These are phyloP conservation scores for Lepus americanus DNA, from an alignment of 2,113 vertebrate species.

Conservation along the genomic window DNA sequence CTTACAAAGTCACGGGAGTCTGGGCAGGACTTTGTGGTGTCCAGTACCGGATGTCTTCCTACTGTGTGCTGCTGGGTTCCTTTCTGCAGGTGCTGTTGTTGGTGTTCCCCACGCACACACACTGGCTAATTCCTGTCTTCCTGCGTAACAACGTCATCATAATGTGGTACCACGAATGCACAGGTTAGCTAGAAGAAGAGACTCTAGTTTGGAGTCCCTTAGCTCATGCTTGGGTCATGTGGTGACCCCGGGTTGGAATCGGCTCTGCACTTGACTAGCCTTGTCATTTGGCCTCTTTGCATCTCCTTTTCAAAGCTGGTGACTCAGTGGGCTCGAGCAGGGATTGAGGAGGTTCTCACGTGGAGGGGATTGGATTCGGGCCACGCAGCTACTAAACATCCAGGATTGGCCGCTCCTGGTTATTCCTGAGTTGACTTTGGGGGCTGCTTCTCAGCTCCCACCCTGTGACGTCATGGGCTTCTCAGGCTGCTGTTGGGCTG, in stretches of 20 bases:
- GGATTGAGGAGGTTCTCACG: conserved; percentile 13
- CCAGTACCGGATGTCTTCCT: no score
- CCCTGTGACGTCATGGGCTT: neutral
- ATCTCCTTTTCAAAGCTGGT: neutral
- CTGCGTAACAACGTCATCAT: neutral
- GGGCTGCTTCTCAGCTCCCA: neutral
- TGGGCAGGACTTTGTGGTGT: no score
- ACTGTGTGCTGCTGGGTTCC: no score
- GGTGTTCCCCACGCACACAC: no score
- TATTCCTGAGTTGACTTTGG: neutral
- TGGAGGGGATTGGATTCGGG: conserved; percentile 23
- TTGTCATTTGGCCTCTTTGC: neutral
- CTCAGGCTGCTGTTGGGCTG: neutral
- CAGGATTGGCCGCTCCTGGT: neutral
- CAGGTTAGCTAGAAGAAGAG: neutral
- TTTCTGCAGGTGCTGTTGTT: no score
- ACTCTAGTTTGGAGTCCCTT: neutral
- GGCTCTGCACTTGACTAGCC: neutral
- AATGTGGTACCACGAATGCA: neutral
- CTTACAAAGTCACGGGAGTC: no score
- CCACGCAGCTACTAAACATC: neutral
- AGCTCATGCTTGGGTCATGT: neutral
- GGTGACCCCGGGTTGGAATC: neutral
- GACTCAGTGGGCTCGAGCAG: neutral
- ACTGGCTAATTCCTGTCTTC: no score